Percentiles rank a stretch among this genome's conserved stretches.
Conservation (phyloP, 2,797 vertebrate species). For the Novumbra hubbsi region DNA sequence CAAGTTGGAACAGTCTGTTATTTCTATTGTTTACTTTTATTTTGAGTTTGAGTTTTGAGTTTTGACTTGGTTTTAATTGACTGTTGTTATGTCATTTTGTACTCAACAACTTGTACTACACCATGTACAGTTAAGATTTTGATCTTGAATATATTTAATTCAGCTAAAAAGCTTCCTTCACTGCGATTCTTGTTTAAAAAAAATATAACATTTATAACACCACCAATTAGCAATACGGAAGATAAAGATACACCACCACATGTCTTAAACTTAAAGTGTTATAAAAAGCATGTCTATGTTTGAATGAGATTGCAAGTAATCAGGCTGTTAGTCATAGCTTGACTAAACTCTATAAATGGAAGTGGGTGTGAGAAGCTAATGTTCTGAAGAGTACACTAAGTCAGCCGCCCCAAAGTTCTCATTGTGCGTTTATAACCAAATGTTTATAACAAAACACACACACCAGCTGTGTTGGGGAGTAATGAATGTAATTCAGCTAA, state of each 20-base stretch:
- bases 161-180: background rate
- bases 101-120: no score
- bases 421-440: background rate
- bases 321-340: constrained; percentile 27
- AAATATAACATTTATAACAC: background rate
- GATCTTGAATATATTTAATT: no score
- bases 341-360: constrained; percentile 49
- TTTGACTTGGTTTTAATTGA: no score
- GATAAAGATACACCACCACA: background rate
- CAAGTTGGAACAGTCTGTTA: no score
- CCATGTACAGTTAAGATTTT: no score
- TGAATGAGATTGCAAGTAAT: constrained; percentile 25
- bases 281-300: background rate
- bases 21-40: no score
- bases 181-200: background rate
- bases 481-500: no score
- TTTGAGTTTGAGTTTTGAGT: no score
- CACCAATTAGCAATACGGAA: background rate
- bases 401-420: background rate
- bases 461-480: no score
- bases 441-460: no score
- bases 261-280: background rate
- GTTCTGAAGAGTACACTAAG: constrained; percentile 1
- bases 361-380: constrained; percentile 27
- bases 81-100: no score